Percentiles rank a stretch among this genome's conserved stretches.
These are phyloP conservation scores for Penaeus monodon DNA, from an alignment of 2,888 invertebrate species.

Conservation along the genomic window DNA sequence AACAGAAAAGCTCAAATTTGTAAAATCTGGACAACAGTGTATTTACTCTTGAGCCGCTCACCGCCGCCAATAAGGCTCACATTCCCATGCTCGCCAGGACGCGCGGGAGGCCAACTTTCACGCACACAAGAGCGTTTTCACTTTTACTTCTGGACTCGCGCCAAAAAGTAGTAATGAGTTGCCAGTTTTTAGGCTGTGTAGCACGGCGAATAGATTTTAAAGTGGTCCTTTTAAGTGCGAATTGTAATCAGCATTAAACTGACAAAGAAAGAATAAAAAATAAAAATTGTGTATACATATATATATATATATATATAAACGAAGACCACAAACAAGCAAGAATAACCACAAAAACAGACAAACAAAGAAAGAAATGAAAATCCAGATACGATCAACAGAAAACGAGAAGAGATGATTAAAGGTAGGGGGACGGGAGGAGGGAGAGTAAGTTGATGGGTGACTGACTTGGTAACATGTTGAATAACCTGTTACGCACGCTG, in stretches of 20 bases:
- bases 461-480: too few relatives aligned
- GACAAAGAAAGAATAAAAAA: not conserved
- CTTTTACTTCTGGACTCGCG: conserved; percentile 20
- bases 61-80: not conserved
- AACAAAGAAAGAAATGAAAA: too few relatives aligned
- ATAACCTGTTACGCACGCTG: too few relatives aligned
- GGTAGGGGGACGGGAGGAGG: too few relatives aligned
- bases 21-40: not conserved
- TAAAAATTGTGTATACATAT: not conserved
- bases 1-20: too few relatives aligned
- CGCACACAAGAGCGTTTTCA: conserved; percentile 12
- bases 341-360: too few relatives aligned
- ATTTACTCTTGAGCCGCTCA: too few relatives aligned
- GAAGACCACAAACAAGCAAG: too few relatives aligned
- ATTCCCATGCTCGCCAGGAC: not conserved
- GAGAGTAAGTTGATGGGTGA: too few relatives aligned
- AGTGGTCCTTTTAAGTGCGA: not conserved
- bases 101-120: conserved; percentile 20
- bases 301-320: too few relatives aligned
- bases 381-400: too few relatives aligned
- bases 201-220: not conserved
- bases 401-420: too few relatives aligned
- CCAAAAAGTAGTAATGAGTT: conserved; percentile 27
- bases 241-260: not conserved
- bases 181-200: not conserved